Conservation (phyloP, 1,140 invertebrate genomes). For the Dendroctonus ponderosae region DNA sequence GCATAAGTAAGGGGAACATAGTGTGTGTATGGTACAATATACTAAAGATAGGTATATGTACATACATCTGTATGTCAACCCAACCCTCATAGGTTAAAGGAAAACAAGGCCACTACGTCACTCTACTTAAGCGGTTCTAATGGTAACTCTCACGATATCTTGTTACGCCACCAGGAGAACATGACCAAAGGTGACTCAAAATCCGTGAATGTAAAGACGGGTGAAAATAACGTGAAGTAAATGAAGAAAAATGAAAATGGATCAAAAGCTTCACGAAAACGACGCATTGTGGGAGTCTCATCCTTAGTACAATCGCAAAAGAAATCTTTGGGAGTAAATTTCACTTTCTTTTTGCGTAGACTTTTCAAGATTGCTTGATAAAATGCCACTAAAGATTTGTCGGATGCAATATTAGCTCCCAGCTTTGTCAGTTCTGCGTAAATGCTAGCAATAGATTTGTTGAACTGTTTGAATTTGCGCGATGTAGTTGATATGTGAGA, state of each 20-base stretch:
- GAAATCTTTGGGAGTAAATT: slow-evolving; percentile 14
- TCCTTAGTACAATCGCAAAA: slow-evolving; percentile 19
- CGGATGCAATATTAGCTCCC: slow-evolving; percentile 34
- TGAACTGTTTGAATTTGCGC: slow-evolving; percentile 9
- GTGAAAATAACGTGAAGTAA: slow-evolving; percentile 51
- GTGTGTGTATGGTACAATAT: slow-evolving; percentile 21
- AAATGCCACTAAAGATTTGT: slow-evolving; percentile 26
- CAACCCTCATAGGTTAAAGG: slow-evolving; percentile 50
- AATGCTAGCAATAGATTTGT: slow-evolving; percentile 47
- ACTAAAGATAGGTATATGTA: slow-evolving; percentile 12
- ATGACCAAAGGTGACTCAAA: slow-evolving; percentile 58
- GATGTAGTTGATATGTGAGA: slow-evolving; percentile 17
- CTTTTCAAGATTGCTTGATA: slow-evolving; percentile 13
- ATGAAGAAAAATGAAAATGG: slow-evolving; percentile 49
- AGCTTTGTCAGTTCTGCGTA: slow-evolving; percentile 49
- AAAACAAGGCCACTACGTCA: slow-evolving; percentile 40
- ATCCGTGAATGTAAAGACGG: slow-evolving; percentile 53
- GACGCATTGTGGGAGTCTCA: slow-evolving; percentile 8
- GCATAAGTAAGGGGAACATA: slow-evolving; percentile 23
- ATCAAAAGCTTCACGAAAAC: slow-evolving; percentile 28
- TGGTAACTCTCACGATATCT: slow-evolving; percentile 62
- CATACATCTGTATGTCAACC: slow-evolving; percentile 23
- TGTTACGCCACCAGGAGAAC: slow-evolving; percentile 67
- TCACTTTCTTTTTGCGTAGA: slow-evolving; percentile 13
- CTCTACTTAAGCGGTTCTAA: slow-evolving; percentile 41